A percentile compares a stretch with the other conserved stretches of the same genome.
Conservation (phyloP, 2,113 vertebrate species). For the Pipra filicauda region DNA sequence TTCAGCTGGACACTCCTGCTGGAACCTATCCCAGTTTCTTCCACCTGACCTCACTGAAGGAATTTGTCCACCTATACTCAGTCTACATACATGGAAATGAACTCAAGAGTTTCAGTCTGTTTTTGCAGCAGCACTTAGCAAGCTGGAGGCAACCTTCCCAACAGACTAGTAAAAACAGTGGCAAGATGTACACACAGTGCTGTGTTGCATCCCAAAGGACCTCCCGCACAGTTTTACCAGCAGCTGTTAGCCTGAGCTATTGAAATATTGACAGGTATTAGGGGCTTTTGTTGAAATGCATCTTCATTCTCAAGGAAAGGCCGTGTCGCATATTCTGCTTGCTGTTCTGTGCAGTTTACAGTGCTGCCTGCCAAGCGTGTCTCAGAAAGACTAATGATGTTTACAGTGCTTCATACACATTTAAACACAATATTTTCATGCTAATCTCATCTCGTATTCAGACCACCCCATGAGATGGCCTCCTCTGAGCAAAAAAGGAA, state of each 20-base stretch:
- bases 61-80: neutral
- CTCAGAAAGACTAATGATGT: slow-evolving; percentile 6
- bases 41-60: fast-evolving
- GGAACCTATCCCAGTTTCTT: neutral
- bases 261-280: neutral
- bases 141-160: neutral
- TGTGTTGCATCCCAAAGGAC: neutral
- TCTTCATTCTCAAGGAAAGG: neutral
- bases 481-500: neutral
- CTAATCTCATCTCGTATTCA: neutral
- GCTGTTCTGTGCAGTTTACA: neutral
- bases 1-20: neutral
- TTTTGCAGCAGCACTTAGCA: neutral
- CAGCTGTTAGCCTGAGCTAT: neutral
- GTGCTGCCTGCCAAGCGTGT: neutral
- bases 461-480: neutral
- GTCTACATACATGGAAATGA: neutral
- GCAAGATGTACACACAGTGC: neutral
- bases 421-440: neutral
- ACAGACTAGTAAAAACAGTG: neutral
- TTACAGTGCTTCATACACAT: neutral
- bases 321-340: neutral
- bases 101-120: neutral
- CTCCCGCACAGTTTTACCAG: neutral
- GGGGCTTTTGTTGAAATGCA: neutral